Evolutionary conservation across 1,140 invertebrate genomes (phyloP), one percentile per base, ranked within the genome.

Genomic region (Bursaphelenchus mucronatus): DNA sequence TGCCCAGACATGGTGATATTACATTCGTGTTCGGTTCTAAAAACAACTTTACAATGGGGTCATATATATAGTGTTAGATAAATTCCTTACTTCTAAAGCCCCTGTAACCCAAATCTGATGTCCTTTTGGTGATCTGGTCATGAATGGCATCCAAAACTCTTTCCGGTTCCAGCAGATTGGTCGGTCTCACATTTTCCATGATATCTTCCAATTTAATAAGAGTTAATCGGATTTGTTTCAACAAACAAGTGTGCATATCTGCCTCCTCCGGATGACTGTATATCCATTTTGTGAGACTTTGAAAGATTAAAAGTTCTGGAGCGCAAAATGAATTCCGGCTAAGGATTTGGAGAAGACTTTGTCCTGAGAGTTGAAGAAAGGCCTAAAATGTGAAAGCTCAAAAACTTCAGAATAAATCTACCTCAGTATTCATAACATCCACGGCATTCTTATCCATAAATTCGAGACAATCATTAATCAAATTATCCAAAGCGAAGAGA

Each of bases 251-350:
- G 11, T 44, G 19, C 11, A 50, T 44, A 45, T 59, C 7, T 17
- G 41, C 11, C 41, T 39, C 13, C 19, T 86, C 86, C 78, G 87
- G 84, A 86, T 95, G 87, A 72, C 87, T 83, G 78, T 86, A 87
- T 65, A 89, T 88, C 94, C 94, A 97, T 54, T 86, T 85, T 76
- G 87, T 86, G 2, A 97, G 89, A 8, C 90, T 89, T 73, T 87
- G 85, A 83, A 97, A 98, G 67, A 98, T 95, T 74, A 96, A 89
- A 30, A 94, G 90, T 84, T 98, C 94, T 5, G 89, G 87, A 0
- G 91, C 92, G 85, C 90, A 97, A 83, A 97, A 97, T 0, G 93
- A 96, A 83, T 97, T 90, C 56, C 93, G 85, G 54, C 88, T 86
- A 45, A 97, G 85, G n/a, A 97, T 84, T 78, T 91, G 89, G 51